Base-by-base conservation (phyloP, 2,888 invertebrate species). In the Cordilura impudica region DNA sequence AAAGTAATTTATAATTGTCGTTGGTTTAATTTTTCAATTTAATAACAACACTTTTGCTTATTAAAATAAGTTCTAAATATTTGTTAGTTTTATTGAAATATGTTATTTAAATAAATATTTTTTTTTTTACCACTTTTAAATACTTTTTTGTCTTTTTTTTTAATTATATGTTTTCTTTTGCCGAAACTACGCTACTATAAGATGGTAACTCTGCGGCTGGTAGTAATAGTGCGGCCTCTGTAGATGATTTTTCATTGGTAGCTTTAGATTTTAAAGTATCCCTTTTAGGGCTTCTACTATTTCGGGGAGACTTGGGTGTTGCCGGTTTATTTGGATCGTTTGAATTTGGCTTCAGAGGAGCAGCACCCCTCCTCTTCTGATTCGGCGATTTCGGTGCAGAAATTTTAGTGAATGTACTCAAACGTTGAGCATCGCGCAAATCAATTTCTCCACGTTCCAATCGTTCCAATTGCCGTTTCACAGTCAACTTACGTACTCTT, bases 361-460 rank as follows among this genome's bases (percentile, higher is more conserved):
- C n/a, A n/a, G 12, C 4, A n/a, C 4, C n/a, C 4, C 14, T 39
- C 12, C n/a, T 39, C 12, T 4, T n/a, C n/a, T n/a, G n/a, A n/a
- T n/a, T 19, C 6, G 53, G 43, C n/a, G 66, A 61, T 61, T 61
- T 61, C 1, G 45, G 18, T 39, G 0, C n/a, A n/a, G 1, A 1
- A n/a, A n/a, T n/a, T 29, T 47, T 54, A n/a, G 31, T 65, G 26
- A 77, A 71, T 6, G 66, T 71, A 0, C 43, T 60, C 19, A 77
- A n/a, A 10, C 45, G 47, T 54, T 66, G 65, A 12, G 71, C 71
- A 1, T 43, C 71, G 1, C 7, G n/a, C 35, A 71, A n/a, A 18
- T 66, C 31, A 16, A 77, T 66, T 45, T 77, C 77, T 14, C 77
- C 77, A 1, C 18, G 31, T 49, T 77, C 66, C 10, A 77, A 43